Percentiles rank a stretch among this genome's conserved stretches.
Evolutionary conservation across 2,113 vertebrate genomes (phyloP).

Genomic region (Oreocharis arfaki): DNA sequence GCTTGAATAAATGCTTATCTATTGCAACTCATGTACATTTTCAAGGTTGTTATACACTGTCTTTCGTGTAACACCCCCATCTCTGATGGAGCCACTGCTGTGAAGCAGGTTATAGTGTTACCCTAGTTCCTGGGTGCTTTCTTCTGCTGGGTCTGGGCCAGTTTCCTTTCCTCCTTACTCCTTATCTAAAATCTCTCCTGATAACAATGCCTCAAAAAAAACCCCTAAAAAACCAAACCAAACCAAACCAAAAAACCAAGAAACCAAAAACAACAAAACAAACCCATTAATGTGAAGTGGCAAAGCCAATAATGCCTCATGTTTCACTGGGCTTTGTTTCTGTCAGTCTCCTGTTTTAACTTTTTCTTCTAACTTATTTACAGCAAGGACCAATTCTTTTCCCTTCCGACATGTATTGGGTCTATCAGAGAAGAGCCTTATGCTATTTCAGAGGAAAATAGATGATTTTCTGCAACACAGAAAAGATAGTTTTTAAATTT

Average conservation of each 20-base stretch:
- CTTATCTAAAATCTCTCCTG: not conserved
- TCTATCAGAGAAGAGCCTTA: not conserved
- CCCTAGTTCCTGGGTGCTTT: not conserved
- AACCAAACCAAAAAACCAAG: not conserved
- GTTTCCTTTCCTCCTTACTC: not conserved
- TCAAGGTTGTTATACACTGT: not conserved
- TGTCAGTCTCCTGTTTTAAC: not conserved
- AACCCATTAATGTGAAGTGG: not conserved
- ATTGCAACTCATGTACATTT: not conserved
- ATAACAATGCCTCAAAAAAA: not conserved
- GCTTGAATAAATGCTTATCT: not conserved
- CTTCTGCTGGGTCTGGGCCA: not conserved
- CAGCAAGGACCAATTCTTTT: not conserved
- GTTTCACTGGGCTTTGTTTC: not conserved
- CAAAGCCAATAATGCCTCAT: not conserved
- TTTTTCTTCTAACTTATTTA: not conserved
- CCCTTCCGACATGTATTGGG: not conserved
- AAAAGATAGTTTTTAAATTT: not conserved
- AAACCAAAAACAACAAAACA: not conserved
- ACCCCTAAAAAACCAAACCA: fast-evolving
- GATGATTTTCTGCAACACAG: not conserved
- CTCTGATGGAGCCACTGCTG: not conserved
- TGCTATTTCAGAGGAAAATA: not conserved
- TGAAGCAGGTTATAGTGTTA: not conserved
- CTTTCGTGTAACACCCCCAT: not conserved